phyloP scores from a whole-genome alignment of 2,113 vertebrate genomes.

The Chroicocephalus ridibundus region DNA sequence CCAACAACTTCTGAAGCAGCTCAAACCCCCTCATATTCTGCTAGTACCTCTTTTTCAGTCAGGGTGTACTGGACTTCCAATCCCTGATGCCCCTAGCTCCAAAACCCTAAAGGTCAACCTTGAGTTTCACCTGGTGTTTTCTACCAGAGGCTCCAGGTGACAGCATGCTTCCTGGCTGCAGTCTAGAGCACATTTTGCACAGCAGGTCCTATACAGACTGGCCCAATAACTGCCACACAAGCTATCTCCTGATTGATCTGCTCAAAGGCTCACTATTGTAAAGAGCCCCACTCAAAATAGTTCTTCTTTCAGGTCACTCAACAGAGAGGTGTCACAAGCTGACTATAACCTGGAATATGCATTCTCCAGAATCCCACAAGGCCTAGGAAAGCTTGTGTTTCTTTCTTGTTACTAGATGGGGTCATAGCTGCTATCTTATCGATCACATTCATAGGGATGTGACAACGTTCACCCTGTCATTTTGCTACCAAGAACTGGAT shows the following conservation, averaged over 20 bases:
- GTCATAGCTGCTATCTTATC: neutral
- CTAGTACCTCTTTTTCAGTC: neutral
- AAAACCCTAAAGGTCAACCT: neutral
- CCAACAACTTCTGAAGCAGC: neutral
- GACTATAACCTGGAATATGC: neutral
- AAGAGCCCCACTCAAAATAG: neutral
- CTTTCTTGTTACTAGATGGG: neutral
- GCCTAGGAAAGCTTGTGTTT: neutral
- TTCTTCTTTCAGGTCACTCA: neutral
- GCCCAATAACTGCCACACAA: neutral
- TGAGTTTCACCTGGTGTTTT: neutral
- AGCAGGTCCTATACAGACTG: neutral
- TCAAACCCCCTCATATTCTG: neutral
- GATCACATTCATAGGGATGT: neutral
- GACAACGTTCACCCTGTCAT: neutral
- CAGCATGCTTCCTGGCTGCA: too few species aligned
- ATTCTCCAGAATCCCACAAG: neutral
- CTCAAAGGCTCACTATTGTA: neutral
- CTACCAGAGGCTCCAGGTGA: neutral
- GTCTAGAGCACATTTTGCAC: neutral
- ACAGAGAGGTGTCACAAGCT: neutral
- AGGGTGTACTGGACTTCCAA: neutral
- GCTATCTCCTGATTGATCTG: neutral
- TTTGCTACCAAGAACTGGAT: neutral
- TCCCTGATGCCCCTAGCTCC: neutral